phyloP scores from a whole-genome alignment of 2,888 invertebrate genomes.

The Lasius platythorax region DNA sequence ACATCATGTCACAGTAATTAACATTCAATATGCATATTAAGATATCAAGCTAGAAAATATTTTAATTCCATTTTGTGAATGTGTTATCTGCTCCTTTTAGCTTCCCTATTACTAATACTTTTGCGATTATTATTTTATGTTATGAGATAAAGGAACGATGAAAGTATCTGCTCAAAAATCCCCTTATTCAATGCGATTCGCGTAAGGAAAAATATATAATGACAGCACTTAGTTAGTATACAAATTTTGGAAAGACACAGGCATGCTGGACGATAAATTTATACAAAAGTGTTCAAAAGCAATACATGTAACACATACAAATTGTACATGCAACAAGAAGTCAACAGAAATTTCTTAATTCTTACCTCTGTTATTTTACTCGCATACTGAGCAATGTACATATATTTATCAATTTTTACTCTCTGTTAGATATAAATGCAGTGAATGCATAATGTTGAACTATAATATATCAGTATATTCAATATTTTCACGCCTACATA shows the following conservation, averaged over 20 bases:
- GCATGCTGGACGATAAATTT: slow-evolving; percentile 11
- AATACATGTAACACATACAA: slow-evolving; percentile 43
- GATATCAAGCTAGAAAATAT: slow-evolving; percentile 38
- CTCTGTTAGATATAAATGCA: slow-evolving; percentile 28
- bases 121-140: slow-evolving; percentile 9
- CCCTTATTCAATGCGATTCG: not conserved
- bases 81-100: slow-evolving; percentile 40
- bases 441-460: slow-evolving; percentile 22
- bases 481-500: slow-evolving; percentile 10
- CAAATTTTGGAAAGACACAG: slow-evolving; percentile 5
- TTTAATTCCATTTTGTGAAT: not conserved
- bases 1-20: slow-evolving; percentile 68
- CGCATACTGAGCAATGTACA: slow-evolving; percentile 1
- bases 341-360: slow-evolving; percentile 30
- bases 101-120: slow-evolving; percentile 18
- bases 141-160: not conserved
- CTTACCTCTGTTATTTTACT: slow-evolving; percentile 69
- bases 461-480: slow-evolving; percentile 13
- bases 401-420: slow-evolving; percentile 35
- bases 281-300: slow-evolving; percentile 28
- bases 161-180: not conserved
- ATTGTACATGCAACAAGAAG: slow-evolving; percentile 34
- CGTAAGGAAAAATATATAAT: slow-evolving; percentile 7
- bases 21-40: slow-evolving; percentile 29
- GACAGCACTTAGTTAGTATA: not conserved